A percentile compares a stretch with the other conserved stretches of the same genome.
phyloP scores from a whole-genome alignment of 2,113 vertebrate genomes.

The Elephantulus edwardii region DNA sequence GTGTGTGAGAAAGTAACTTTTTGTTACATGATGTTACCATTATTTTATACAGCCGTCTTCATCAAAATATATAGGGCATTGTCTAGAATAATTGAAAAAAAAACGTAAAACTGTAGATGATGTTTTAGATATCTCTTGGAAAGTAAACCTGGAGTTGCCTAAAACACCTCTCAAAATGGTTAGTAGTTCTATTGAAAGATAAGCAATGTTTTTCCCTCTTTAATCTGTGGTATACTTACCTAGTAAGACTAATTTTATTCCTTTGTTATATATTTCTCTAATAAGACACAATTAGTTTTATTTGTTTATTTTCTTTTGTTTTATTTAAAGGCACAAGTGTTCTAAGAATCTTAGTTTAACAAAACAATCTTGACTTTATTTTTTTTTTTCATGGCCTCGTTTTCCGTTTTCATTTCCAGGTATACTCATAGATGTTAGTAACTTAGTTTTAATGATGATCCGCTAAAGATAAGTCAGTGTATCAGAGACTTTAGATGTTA shows the following conservation, averaged over 20 bases:
- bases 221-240: background rate
- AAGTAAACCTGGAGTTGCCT: background rate
- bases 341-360: slow-evolving; percentile 23
- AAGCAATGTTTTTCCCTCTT: background rate
- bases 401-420: slow-evolving; percentile 34
- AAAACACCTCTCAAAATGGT: slow-evolving; percentile 17
- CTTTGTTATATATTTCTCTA: background rate
- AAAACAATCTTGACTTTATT: background rate
- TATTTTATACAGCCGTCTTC: slow-evolving; percentile 43
- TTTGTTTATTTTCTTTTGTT: no score
- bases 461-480: slow-evolving; percentile 54
- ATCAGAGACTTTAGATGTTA: slow-evolving; percentile 29
- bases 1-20: slow-evolving; percentile 45
- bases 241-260: background rate
- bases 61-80: slow-evolving; percentile 2
- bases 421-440: slow-evolving; percentile 4
- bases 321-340: background rate
- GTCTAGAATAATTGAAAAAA: background rate
- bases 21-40: slow-evolving; percentile 21
- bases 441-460: background rate
- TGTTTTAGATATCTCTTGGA: slow-evolving; percentile 1
- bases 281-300: background rate
- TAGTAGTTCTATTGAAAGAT: slow-evolving; percentile 36
- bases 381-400: background rate
- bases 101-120: background rate